A percentile compares a stretch with the other conserved stretches of the same genome.
Conservation (phyloP, 2,797 vertebrate species). For the Micromesistius poutassou region DNA sequence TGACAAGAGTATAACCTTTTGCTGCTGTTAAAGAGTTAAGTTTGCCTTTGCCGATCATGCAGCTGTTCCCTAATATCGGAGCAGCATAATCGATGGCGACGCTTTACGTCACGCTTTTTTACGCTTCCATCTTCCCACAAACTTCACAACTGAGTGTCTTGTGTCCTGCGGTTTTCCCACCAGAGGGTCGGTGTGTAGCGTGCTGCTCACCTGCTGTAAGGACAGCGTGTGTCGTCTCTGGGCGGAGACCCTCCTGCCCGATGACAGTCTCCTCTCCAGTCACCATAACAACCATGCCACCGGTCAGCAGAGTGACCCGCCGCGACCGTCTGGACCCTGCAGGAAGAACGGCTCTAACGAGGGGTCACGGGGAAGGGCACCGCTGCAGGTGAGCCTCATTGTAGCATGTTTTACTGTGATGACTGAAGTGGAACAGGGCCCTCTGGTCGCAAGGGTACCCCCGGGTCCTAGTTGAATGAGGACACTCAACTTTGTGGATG, state of each 20-base stretch:
- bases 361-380: conserved; percentile 73
- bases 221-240: conserved; percentile 97
- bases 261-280: conserved; percentile 85
- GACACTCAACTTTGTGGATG: background rate
- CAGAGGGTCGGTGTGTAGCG: conserved; percentile 92
- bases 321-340: conserved; percentile 66
- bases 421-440: background rate
- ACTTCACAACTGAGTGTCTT: background rate
- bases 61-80: background rate
- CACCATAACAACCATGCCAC: conserved; percentile 71
- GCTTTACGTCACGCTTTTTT: background rate
- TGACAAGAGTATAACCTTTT: too few species aligned
- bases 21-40: background rate
- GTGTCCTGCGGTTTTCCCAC: conserved; percentile 22
- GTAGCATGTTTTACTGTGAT: background rate
- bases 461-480: background rate
- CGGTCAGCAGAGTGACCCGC: conserved; percentile 60
- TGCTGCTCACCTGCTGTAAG: conserved; percentile 95
- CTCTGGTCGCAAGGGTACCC: background rate
- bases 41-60: background rate
- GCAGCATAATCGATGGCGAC: background rate
- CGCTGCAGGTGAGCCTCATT: conserved; percentile 78
- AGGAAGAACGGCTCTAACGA: conserved; percentile 75
- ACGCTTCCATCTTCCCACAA: background rate
- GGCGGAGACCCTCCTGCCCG: conserved; percentile 95